Conservation (phyloP, 2,113 vertebrate species). For the Anoplopoma fimbria region DNA sequence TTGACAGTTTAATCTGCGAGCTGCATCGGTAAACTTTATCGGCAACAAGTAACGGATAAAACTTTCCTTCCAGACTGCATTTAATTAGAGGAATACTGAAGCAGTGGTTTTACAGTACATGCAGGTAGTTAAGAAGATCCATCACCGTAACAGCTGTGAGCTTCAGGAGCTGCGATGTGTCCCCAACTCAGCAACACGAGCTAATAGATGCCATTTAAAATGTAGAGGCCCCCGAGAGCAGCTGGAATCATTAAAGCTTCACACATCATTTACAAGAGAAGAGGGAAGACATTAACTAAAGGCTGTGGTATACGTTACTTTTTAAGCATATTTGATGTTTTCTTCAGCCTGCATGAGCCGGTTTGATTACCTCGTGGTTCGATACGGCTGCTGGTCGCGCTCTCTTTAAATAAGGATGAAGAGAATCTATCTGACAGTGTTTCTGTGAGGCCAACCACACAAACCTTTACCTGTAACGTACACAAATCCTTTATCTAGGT, state of each 20-base stretch:
- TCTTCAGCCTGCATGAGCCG: not conserved
- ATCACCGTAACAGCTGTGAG: conserved; percentile 13
- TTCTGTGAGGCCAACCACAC: not conserved
- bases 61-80: not conserved
- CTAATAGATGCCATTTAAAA: conserved; percentile 15
- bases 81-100: conserved; percentile 15
- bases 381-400: not conserved
- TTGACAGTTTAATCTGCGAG: conserved; percentile 36
- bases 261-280: conserved; percentile 19
- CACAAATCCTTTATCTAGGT: not conserved
- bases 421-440: not conserved
- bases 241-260: conserved; percentile 26
- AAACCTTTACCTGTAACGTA: not conserved
- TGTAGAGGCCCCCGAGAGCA: conserved; percentile 9
- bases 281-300: not conserved
- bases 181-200: not conserved
- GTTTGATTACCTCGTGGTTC: not conserved
- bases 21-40: conserved; percentile 17
- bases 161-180: not conserved
- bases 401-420: not conserved
- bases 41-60: not conserved
- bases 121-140: not conserved
- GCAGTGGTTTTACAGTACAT: not conserved
- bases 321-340: not conserved
- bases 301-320: not conserved